phyloP scores from a whole-genome alignment of 2,797 vertebrate genomes.

The Echiichthys vipera region DNA sequence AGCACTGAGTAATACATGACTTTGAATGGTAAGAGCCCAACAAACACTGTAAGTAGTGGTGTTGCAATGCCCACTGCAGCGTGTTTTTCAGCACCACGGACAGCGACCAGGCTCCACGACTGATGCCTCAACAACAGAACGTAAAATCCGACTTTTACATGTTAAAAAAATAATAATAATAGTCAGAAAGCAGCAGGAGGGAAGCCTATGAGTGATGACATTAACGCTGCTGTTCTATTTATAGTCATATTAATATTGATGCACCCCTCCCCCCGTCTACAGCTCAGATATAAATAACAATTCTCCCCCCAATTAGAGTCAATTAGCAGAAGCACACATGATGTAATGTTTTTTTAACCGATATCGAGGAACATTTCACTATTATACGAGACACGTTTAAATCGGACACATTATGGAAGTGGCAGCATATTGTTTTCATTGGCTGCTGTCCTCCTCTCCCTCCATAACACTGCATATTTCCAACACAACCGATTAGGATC shows the following conservation, averaged over 20 bases:
- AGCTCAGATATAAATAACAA: conserved; percentile 68
- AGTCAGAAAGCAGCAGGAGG: conserved; percentile 18
- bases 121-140: background rate
- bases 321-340: conserved; percentile 39
- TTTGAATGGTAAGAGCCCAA: background rate
- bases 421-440: conserved; percentile 20
- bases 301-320: conserved; percentile 27
- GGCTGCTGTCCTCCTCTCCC: background rate
- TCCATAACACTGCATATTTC: background rate
- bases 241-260: conserved; percentile 83
- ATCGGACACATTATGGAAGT: background rate
- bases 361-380: background rate
- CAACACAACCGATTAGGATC: conserved; percentile 4
- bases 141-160: background rate
- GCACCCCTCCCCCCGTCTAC: conserved; percentile 55
- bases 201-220: conserved; percentile 54
- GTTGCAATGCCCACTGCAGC: conserved; percentile 36
- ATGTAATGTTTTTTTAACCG: background rate
- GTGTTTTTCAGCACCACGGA: conserved; percentile 72
- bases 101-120: conserved; percentile 45
- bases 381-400: background rate
- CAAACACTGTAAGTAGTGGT: background rate
- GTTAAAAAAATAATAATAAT: background rate
- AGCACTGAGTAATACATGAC: conserved; percentile 8
- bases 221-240: conserved; percentile 79